phyloP scores from a whole-genome alignment of 2,888 invertebrate species.

The Drosophila limbata region DNA sequence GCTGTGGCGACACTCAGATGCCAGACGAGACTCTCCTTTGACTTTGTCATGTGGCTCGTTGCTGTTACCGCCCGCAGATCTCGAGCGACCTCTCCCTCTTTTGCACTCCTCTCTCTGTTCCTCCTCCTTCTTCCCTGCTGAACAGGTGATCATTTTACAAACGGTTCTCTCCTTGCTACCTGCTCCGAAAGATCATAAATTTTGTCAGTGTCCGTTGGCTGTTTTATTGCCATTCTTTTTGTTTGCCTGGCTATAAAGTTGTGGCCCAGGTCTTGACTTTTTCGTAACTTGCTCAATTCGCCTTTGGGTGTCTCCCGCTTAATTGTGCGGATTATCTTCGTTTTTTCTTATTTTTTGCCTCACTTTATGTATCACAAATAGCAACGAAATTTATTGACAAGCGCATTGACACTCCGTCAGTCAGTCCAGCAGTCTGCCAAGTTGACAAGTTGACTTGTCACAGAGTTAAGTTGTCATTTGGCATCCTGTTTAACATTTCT shows the following conservation, averaged over 20 bases:
- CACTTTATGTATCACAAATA: constrained; percentile 23
- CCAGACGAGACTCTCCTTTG: constrained; percentile 54
- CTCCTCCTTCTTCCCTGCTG: constrained; percentile 13
- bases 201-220: constrained; percentile 68
- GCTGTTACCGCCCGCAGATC: constrained; percentile 69
- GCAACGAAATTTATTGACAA: constrained; percentile 73
- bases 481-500: constrained; percentile 67
- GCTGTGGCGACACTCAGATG: constrained; percentile 76
- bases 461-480: constrained; percentile 62
- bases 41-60: constrained; percentile 63
- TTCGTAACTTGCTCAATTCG: constrained; percentile 49
- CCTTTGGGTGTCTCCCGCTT: constrained; percentile 62
- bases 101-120: constrained; percentile 6
- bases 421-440: constrained; percentile 51
- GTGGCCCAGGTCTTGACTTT: constrained; percentile 42
- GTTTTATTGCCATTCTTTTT: constrained; percentile 53
- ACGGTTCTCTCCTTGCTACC: constrained; percentile 64
- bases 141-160: constrained; percentile 80
- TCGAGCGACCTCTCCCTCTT: constrained; percentile 10
- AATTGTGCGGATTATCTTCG: constrained; percentile 74
- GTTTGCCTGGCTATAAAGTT: constrained; percentile 38
- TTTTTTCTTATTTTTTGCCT: constrained; percentile 14
- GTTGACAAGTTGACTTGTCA: constrained; percentile 62
- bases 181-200: constrained; percentile 70
- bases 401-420: constrained; percentile 63